Percentiles rank a stretch among this genome's conserved stretches.
Conservation (phyloP, 2,113 vertebrate genomes). For the Pithys albifrons region DNA sequence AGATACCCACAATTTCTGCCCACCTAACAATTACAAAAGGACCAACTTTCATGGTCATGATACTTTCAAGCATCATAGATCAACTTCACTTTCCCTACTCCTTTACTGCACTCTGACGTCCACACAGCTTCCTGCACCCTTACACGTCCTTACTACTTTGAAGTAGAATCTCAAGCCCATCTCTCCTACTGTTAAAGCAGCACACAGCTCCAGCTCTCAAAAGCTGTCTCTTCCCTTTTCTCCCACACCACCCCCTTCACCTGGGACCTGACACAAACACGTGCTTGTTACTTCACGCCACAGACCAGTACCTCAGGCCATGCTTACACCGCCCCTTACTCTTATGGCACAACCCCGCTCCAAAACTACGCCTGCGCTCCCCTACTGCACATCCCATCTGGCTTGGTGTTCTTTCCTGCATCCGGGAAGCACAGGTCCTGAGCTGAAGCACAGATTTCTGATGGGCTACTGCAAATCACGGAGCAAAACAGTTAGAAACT, state of each 20-base stretch:
- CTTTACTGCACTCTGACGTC: neutral
- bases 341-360: accelerated
- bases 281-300: neutral
- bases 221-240: neutral
- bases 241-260: neutral
- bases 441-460: neutral
- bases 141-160: neutral
- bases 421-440: neutral
- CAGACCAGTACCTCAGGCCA: neutral
- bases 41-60: neutral
- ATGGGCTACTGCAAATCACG: neutral
- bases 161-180: neutral
- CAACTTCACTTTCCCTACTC: neutral
- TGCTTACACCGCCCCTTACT: neutral
- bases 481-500: neutral
- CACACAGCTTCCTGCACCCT: neutral
- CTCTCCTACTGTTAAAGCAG: neutral
- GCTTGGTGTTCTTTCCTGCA: neutral
- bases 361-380: neutral
- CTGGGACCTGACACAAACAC: neutral
- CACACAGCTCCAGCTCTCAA: neutral
- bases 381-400: neutral
- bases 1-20: neutral
- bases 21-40: neutral
- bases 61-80: neutral